These are phyloP conservation scores for Pegoplata infirma DNA, from an alignment of 2,888 invertebrate genomes.

Conservation along the genomic window DNA sequence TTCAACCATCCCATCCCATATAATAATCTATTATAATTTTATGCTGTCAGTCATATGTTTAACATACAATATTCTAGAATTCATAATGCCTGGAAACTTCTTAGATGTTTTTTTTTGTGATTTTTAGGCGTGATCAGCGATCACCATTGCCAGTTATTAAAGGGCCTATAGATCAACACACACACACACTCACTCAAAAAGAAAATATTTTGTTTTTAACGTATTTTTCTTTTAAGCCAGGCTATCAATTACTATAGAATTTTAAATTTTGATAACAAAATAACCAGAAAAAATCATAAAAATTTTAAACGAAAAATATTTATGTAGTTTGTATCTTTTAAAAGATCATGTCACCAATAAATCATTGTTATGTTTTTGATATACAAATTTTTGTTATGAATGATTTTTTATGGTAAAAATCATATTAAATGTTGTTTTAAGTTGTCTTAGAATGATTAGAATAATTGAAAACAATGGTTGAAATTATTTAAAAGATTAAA, in stretches of 20 bases:
- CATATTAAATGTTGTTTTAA: not conserved
- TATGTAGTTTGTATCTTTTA: slow-evolving; percentile 24
- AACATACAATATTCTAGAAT: slow-evolving; percentile 17
- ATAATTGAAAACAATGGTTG: not conserved
- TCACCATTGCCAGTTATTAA: not conserved
- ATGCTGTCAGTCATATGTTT: slow-evolving; percentile 58
- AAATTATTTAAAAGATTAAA: not conserved
- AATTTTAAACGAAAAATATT: not conserved
- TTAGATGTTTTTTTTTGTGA: too few relatives aligned
- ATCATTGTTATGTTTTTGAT: slow-evolving; percentile 32
- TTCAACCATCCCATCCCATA: not conserved
- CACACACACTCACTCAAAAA: not conserved
- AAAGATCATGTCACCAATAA: slow-evolving; percentile 54
- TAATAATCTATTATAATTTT: slow-evolving; percentile 59
- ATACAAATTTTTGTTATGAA: too few relatives aligned
- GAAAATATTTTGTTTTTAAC: slow-evolving; percentile 2
- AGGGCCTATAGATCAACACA: not conserved
- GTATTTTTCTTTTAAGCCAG: not conserved
- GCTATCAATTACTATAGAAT: slow-evolving; percentile 34
- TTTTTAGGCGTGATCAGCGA: slow-evolving; percentile 38
- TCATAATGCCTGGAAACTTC: not conserved
- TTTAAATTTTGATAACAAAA: not conserved
- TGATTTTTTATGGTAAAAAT: not conserved
- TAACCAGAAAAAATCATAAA: too few relatives aligned
- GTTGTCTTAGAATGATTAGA: not conserved